These are phyloP conservation scores for Sphenodon punctatus DNA, from an alignment of 2,797 vertebrate genomes.

Conservation along the genomic window DNA sequence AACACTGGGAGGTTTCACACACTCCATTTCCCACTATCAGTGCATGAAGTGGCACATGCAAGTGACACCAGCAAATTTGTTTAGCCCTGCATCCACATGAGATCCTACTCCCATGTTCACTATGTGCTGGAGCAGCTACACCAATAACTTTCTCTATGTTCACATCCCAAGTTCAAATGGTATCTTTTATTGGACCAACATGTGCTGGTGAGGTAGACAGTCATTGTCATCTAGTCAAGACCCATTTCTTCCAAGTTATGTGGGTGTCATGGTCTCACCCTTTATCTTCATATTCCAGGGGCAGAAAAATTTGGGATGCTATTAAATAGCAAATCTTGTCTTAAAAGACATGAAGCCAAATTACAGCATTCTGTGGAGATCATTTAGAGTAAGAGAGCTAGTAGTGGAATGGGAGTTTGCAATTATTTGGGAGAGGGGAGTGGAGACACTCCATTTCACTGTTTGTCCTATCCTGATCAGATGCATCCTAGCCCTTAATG, in stretches of 20 bases:
- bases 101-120: no score
- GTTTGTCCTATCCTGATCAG: background rate
- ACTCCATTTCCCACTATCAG: no score
- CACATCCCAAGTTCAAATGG: no score
- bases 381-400: background rate
- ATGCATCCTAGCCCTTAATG: background rate
- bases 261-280: background rate
- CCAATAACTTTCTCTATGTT: no score
- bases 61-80: no score
- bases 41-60: no score
- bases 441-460: background rate
- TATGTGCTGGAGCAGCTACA: no score
- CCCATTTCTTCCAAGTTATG: background rate
- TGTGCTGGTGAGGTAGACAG: no score
- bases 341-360: background rate
- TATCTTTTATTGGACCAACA: no score
- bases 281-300: background rate
- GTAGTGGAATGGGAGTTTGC: background rate
- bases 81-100: no score
- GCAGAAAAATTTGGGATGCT: background rate
- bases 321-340: background rate
- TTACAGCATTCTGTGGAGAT: background rate
- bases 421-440: background rate
- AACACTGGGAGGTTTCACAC: no score
- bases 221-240: no score